Evolutionary conservation across 2,888 invertebrate species (phyloP).

Genomic region (Ypsolopha scabrella): DNA sequence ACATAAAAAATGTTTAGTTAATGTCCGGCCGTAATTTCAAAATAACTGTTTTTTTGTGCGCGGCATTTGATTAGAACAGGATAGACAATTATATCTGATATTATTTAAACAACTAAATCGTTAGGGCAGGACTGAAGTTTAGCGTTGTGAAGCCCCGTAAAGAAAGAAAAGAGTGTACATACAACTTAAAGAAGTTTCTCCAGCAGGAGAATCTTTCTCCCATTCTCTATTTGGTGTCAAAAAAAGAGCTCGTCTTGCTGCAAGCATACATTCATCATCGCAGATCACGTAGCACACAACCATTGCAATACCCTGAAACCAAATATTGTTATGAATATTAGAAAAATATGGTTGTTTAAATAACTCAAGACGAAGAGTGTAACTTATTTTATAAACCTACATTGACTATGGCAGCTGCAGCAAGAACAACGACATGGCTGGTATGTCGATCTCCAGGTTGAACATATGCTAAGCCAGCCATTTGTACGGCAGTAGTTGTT

Average conservation of each 20-base stretch:
- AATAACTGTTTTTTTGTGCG: neutral
- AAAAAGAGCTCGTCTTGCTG: constrained; percentile 39
- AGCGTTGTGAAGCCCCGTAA: no score
- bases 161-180: no score
- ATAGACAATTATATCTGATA: neutral
- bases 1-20: neutral
- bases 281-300: constrained; percentile 71
- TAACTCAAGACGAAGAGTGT: neutral
- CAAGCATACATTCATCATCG: constrained; percentile 67
- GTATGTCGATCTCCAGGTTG: constrained; percentile 40
- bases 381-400: constrained; percentile 19
- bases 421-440: constrained; percentile 35
- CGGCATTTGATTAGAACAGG: neutral
- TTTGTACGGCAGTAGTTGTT: constrained; percentile 43
- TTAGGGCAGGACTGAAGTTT: neutral
- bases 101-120: neutral
- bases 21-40: neutral
- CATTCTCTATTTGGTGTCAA: constrained; percentile 48
- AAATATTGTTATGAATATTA: neutral
- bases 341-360: neutral
- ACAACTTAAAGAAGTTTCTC: constrained; percentile 73
- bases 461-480: constrained; percentile 51
- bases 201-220: constrained; percentile 59
- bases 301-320: constrained; percentile 69
- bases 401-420: constrained; percentile 42